Conservation (phyloP, 2,797 vertebrate species). For the Phylloscopus collybita region DNA sequence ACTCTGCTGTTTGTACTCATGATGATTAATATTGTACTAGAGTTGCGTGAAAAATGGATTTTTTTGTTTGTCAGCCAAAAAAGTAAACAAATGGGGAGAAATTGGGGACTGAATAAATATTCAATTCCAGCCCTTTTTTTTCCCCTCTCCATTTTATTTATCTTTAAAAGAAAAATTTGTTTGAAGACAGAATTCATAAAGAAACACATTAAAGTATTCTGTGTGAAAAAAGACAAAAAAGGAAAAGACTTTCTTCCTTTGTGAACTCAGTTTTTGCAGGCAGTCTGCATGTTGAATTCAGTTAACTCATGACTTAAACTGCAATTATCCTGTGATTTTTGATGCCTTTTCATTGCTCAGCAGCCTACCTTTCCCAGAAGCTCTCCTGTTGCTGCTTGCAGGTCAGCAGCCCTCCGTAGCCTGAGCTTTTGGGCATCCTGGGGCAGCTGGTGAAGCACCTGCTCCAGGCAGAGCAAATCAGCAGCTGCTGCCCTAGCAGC, state of each 20-base stretch:
- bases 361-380: not conserved
- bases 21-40: constrained; percentile 63
- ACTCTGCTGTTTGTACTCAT: constrained; percentile 42
- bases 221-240: not conserved
- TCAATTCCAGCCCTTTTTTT: not conserved
- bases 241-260: not conserved
- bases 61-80: constrained; percentile 60
- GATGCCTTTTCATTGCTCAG: not conserved
- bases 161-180: constrained; percentile 30
- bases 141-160: not conserved
- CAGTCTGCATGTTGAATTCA: not conserved
- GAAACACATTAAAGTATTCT: constrained; percentile 1
- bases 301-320: not conserved
- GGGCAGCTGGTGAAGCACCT: not conserved
- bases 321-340: not conserved
- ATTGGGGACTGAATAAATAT: constrained; percentile 38
- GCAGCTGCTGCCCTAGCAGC: not conserved
- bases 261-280: not conserved
- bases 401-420: not conserved
- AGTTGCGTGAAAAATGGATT: constrained; percentile 60
- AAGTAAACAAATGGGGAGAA: constrained; percentile 57
- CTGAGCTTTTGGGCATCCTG: fast-evolving
- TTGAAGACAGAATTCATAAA: constrained; percentile 12
- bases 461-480: not conserved
- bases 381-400: not conserved